phyloP scores from a whole-genome alignment of 2,888 invertebrate species.

The Euplexia lucipara region DNA sequence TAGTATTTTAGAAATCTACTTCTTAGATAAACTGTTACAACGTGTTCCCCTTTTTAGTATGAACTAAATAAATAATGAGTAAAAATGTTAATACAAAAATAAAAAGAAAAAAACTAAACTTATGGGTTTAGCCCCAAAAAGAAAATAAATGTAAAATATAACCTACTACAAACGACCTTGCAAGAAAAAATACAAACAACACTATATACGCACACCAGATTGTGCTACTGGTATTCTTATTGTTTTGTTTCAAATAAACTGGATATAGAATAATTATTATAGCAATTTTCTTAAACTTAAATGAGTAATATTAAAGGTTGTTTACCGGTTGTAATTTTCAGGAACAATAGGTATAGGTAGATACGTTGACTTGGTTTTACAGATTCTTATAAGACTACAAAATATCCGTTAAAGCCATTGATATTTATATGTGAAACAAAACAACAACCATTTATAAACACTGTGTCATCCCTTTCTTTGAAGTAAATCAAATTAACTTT shows the following conservation, averaged over 20 bases:
- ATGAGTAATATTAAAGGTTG: not conserved
- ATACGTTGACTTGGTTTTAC: constrained; percentile 14
- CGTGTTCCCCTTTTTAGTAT: not conserved
- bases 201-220: not conserved
- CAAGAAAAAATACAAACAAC: constrained; percentile 10
- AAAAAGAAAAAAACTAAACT: not conserved
- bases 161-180: constrained; percentile 17
- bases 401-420: not conserved
- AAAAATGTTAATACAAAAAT: not conserved
- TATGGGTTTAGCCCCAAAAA: constrained; percentile 12
- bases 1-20: too few species aligned
- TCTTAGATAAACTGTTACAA: not conserved
- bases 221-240: constrained; percentile 7
- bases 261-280: not conserved
- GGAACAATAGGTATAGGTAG: constrained; percentile 1
- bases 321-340: constrained; percentile 14
- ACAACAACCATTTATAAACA: constrained; percentile 8
- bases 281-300: not conserved
- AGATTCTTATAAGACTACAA: constrained; percentile 12
- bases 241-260: constrained; percentile 10
- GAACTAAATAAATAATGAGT: not conserved
- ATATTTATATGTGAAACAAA: constrained; percentile 32
- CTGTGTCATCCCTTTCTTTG: constrained; percentile 30
- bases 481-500: constrained; percentile 10
- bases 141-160: not conserved